These are phyloP conservation scores for Polymixis lichenea DNA, from an alignment of 2,888 invertebrate species.

Conservation along the genomic window DNA sequence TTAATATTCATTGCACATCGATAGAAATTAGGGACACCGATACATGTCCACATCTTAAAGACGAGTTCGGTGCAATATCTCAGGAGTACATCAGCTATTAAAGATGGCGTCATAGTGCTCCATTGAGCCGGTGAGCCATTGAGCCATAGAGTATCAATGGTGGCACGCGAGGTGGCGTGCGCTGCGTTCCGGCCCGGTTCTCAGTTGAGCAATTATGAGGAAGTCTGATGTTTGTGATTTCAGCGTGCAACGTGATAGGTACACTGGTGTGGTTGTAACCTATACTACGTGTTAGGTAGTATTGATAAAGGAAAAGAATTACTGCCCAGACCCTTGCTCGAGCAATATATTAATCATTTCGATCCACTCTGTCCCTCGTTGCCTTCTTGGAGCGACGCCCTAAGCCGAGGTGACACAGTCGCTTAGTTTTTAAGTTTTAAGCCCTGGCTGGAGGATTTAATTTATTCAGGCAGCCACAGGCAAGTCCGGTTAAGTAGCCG, in stretches of 20 bases:
- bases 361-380: too few species aligned
- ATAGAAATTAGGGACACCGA: conserved; percentile 34
- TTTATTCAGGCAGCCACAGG: too few species aligned
- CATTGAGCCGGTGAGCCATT: conserved; percentile 32
- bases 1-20: conserved; percentile 43
- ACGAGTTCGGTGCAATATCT: conserved; percentile 29
- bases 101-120: conserved; percentile 39
- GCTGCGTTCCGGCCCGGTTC: conserved; percentile 35
- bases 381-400: too few species aligned
- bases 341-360: too few species aligned
- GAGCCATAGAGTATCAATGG: conserved; percentile 33
- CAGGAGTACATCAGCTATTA: conserved; percentile 33
- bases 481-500: too few species aligned
- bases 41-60: conserved; percentile 23
- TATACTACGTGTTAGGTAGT: too few species aligned
- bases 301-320: background rate
- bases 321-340: too few species aligned
- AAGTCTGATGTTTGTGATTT: conserved; percentile 50
- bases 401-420: too few species aligned
- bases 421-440: too few species aligned
- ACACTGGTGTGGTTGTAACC: background rate
- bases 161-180: conserved; percentile 70
- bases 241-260: conserved; percentile 1
- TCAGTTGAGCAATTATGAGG: conserved; percentile 69
- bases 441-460: too few species aligned